A percentile compares a stretch with the other conserved stretches of the same genome.
Evolutionary conservation across 2,888 invertebrate genomes (phyloP).

Genomic region (Orthosia gracilis): DNA sequence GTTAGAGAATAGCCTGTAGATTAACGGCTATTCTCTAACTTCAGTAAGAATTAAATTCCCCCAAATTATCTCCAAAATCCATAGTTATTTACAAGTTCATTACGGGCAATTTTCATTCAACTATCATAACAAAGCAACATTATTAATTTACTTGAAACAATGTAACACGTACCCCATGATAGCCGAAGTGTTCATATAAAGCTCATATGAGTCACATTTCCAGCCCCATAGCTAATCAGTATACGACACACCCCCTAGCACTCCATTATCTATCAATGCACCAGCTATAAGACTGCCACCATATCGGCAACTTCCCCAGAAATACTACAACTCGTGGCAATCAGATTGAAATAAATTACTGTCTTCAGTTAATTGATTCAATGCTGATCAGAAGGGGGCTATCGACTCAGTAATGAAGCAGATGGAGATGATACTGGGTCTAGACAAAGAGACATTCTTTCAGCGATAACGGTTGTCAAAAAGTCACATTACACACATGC

Average conservation of each 20-base stretch:
- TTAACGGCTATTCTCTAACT: no score
- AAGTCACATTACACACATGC: neutral
- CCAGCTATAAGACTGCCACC: constrained; percentile 23
- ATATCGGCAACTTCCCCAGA: constrained; percentile 40
- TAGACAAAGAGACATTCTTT: neutral
- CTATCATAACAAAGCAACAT: neutral
- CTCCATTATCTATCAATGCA: constrained; percentile 45
- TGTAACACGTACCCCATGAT: neutral
- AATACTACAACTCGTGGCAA: constrained; percentile 66
- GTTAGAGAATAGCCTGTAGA: no score
- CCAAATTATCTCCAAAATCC: neutral
- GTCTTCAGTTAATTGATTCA: constrained; percentile 79
- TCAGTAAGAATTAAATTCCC: no score
- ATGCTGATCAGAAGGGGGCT: constrained; percentile 69
- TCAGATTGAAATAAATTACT: constrained; percentile 82
- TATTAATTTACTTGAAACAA: neutral
- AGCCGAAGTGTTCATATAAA: neutral
- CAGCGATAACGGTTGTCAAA: neutral
- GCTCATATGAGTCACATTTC: constrained; percentile 23
- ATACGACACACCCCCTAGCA: constrained; percentile 31
- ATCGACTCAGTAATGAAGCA: constrained; percentile 26
- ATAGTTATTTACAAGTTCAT: neutral
- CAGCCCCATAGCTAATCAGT: constrained; percentile 38
- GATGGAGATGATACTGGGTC: constrained; percentile 5
- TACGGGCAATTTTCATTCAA: neutral